A percentile compares a stretch with the other conserved stretches of the same genome.
phyloP scores from a whole-genome alignment of 2,797 vertebrate genomes.

The Sebastolobus alascanus region DNA sequence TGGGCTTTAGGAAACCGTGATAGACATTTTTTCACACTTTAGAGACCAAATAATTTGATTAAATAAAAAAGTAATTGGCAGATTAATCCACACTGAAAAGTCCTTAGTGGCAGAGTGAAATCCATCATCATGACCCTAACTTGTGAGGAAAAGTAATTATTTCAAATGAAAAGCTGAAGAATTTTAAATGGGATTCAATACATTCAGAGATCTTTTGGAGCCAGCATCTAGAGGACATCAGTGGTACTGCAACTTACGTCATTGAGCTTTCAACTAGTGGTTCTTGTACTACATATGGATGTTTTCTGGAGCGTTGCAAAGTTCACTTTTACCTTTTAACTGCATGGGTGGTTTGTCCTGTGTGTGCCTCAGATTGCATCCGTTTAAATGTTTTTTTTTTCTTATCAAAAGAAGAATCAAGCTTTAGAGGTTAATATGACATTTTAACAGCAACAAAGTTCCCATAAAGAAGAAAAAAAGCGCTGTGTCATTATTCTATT shows the following conservation, averaged over 20 bases:
- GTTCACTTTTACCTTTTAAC: conserved; percentile 37
- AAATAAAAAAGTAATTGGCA: background rate
- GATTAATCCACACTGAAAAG: background rate
- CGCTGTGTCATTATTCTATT: conserved; percentile 41
- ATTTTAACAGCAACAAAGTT: conserved; percentile 33
- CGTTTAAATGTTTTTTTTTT: conserved; percentile 7
- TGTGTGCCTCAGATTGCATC: conserved; percentile 15
- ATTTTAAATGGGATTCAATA: background rate
- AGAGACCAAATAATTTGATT: background rate
- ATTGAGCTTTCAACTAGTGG: background rate
- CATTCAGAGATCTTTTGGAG: background rate
- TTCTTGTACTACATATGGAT: conserved; percentile 2
- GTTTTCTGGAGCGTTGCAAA: conserved; percentile 19
- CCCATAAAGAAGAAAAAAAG: conserved; percentile 22
- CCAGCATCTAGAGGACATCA: background rate
- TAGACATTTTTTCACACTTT: background rate
- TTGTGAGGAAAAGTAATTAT: background rate
- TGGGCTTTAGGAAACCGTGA: background rate
- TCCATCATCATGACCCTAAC: background rate
- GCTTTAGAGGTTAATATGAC: conserved; percentile 12
- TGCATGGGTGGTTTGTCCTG: conserved; percentile 51
- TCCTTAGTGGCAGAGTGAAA: background rate
- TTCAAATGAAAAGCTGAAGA: background rate
- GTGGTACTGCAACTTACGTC: conserved; percentile 5
- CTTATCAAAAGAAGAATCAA: background rate